These are phyloP conservation scores for Enoplolaimus lenunculus DNA, from an alignment of 2,888 invertebrate genomes.

Conservation along the genomic window DNA sequence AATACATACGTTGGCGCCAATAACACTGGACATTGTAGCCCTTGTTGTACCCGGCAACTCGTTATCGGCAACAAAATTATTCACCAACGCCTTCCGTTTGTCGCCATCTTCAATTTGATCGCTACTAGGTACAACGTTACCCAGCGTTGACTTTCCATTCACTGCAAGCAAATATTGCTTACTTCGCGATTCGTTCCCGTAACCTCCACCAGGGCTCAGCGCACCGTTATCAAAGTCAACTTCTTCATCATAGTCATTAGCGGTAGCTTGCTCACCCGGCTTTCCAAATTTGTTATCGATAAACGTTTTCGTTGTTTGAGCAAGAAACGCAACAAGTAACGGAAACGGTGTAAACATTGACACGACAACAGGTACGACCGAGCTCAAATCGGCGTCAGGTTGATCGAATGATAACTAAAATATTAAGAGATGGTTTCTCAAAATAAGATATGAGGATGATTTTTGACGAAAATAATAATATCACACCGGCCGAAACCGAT, in stretches of 20 bases:
- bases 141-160: not conserved
- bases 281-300: not conserved
- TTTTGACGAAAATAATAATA: not conserved
- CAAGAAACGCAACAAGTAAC: conserved; percentile 46
- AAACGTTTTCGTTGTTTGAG: not conserved
- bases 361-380: conserved; percentile 73
- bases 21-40: not conserved
- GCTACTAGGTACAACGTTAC: no score
- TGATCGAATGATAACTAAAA: conserved; percentile 38
- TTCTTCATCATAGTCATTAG: not conserved
- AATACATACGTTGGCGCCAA: not conserved
- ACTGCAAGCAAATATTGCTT: not conserved
- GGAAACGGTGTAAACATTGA: conserved; percentile 88
- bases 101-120: not conserved
- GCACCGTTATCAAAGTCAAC: not conserved
- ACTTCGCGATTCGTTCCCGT: not conserved
- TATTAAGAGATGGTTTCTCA: no score
- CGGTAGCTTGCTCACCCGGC: no score
- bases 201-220: not conserved
- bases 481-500: no score
- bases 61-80: not conserved
- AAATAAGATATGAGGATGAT: not conserved
- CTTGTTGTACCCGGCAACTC: not conserved
- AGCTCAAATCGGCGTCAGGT: conserved; percentile 41
- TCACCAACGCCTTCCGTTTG: no score